phyloP scores from a whole-genome alignment of 2,797 vertebrate species.

The Natrix natrix region DNA sequence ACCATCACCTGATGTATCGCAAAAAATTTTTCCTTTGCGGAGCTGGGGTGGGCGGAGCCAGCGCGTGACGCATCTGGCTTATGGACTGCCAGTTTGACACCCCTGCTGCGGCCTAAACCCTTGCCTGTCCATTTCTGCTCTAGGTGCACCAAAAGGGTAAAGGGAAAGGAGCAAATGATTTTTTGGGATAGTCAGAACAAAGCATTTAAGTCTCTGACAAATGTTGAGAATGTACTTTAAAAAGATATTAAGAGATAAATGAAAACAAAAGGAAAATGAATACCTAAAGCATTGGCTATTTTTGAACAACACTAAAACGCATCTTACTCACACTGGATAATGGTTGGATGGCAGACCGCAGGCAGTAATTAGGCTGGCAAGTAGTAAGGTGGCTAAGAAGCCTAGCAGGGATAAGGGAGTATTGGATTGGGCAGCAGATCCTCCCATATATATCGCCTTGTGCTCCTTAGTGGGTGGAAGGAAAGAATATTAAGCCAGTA shows the following conservation, averaged over 20 bases:
- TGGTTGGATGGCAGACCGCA: neutral
- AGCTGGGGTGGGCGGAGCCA: too few relatives aligned
- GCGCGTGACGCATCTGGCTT: fast-evolving
- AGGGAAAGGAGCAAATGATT: neutral
- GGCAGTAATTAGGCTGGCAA: neutral
- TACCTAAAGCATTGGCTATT: neutral
- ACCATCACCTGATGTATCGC: too few relatives aligned
- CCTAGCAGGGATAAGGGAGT: neutral
- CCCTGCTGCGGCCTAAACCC: neutral
- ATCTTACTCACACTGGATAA: neutral
- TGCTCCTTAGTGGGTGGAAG: neutral
- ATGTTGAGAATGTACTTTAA: neutral
- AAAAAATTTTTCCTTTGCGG: too few relatives aligned
- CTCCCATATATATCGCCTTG: neutral
- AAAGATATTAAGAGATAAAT: neutral
- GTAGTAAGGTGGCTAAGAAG: neutral
- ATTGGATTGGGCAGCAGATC: neutral
- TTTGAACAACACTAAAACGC: neutral
- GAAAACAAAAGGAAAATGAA: neutral
- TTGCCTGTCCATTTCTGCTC: neutral
- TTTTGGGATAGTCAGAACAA: neutral
- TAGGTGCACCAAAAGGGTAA: neutral
- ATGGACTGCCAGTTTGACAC: too few relatives aligned
- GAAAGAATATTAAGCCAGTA: neutral
- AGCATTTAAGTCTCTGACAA: neutral